A percentile compares a stretch with the other conserved stretches of the same genome.
Evolutionary conservation across 53 echinoderm and acorn worm species (phyloP).

Genomic region (Apostichopus leukothele): DNA sequence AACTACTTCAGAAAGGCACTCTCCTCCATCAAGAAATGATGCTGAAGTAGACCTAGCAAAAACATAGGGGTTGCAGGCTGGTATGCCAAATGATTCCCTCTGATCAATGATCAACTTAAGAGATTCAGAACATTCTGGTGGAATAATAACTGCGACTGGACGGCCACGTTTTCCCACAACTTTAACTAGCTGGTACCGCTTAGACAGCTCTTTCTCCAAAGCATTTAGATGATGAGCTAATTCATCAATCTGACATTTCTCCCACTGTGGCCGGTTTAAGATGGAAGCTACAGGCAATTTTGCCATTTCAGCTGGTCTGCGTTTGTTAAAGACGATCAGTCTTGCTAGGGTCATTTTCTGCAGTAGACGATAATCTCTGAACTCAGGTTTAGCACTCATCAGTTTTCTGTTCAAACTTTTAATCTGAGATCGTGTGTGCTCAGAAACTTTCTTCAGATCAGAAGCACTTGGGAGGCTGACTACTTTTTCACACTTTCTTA

Average conservation of each 20-base stretch:
- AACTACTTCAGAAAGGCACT: conserved; percentile 35
- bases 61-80: conserved; percentile 38
- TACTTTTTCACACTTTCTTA: conserved; percentile 20
- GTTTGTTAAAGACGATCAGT: conserved; percentile 48
- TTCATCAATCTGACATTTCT: no score
- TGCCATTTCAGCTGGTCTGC: no score
- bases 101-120: conserved; percentile 21
- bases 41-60: conserved; percentile 58
- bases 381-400: not conserved
- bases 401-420: not conserved
- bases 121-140: conserved; percentile 49
- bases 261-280: no score
- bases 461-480: conserved; percentile 35
- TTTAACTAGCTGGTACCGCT: not conserved
- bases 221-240: no score
- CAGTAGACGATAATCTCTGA: not conserved
- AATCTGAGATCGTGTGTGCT: conserved; percentile 12
- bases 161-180: conserved; percentile 40
- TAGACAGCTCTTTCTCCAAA: no score
- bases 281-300: no score
- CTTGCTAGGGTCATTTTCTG: conserved; percentile 45
- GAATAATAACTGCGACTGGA: conserved; percentile 50
- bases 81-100: conserved; percentile 41
- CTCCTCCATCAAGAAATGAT: conserved; percentile 49
- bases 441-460: conserved; percentile 51